Percentiles rank a stretch among this genome's conserved stretches.
phyloP scores from a whole-genome alignment of 1,140 invertebrate genomes.

The Platyscapa corneri region DNA sequence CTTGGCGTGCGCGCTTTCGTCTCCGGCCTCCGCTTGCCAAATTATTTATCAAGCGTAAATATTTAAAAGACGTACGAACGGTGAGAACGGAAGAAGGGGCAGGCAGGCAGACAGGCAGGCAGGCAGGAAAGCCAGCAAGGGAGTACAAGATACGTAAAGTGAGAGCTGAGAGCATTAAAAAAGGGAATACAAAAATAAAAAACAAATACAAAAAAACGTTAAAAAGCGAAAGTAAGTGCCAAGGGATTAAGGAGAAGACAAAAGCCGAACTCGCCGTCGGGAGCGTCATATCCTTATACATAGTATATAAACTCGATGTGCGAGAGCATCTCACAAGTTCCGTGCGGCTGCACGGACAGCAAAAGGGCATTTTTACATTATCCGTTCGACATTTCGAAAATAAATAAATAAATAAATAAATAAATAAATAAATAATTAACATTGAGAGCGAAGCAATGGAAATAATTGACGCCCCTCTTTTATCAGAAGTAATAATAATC shows the following conservation, averaged over 20 bases:
- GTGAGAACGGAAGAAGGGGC: slow-evolving; percentile 3
- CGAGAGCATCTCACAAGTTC: slow-evolving; percentile 34
- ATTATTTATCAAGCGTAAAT: slow-evolving; percentile 74
- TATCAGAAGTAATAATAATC: slow-evolving; percentile 51
- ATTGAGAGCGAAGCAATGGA: slow-evolving; percentile 16
- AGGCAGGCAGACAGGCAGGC: too few relatives aligned
- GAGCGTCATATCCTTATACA: slow-evolving; percentile 21
- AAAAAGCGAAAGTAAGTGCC: slow-evolving; percentile 64
- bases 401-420: too few relatives aligned
- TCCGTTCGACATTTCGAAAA: slow-evolving; percentile 22
- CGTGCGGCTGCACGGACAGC: slow-evolving; percentile 3
- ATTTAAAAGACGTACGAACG: slow-evolving; percentile 61
- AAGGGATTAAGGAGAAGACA: slow-evolving; percentile 55
- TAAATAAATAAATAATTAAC: too few relatives aligned
- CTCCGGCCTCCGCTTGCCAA: slow-evolving; percentile 56
- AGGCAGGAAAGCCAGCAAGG: too few relatives aligned
- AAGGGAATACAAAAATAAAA: slow-evolving; percentile 8
- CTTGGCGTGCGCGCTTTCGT: slow-evolving; percentile 53
- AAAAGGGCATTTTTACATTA: slow-evolving; percentile 37
- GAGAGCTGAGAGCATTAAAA: slow-evolving; percentile 29
- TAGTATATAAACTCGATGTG: slow-evolving; percentile 22
- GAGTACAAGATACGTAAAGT: slow-evolving; percentile 39
- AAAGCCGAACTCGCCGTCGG: slow-evolving; percentile 12
- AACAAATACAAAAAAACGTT: slow-evolving; percentile 40
- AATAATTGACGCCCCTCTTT: slow-evolving; percentile 59